Evolutionary conservation across 2,888 invertebrate species (phyloP), one percentile per base, ranked within the genome.

Genomic region (Leuctra nigra): DNA sequence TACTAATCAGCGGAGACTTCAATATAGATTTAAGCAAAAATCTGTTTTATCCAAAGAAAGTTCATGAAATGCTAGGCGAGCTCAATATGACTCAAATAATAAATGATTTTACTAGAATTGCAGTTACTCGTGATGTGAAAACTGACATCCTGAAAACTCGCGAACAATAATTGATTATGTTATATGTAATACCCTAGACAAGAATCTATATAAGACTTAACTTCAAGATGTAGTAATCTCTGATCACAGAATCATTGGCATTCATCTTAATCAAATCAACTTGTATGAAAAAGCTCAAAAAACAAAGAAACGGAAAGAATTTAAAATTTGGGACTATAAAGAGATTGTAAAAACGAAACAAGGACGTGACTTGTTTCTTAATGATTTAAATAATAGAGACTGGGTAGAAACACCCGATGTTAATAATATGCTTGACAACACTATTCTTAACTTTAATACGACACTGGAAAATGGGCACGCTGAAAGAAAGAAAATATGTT

Each of bases 81-180:
- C n/a, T 29, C 4, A 29, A 29, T 48, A 29, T 48, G 48, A 14
- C 33, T 29, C 48, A 48, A 16, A 16, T 48, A 3, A 33, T 48
- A 11, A 48, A 48, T 4, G 48, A 48, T 4, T 48, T 48, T 14
- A 48, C 48, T 29, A 48, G 48, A 29, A 48, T 48, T 29, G 48
- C 48, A 29, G 29, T 29, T 24, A 23, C 24, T 11, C 22, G 13
- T 24, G 24, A 23, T 47, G 14, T 16, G 18, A 48, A 29, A 9
- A 29, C 7, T 14, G 14, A 16, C 11, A 48, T 14, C n/a, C 4
- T 16, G 2, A 48, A 29, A 18, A 48, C 29, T 29, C 29, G n/a
- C 14, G 48, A 14, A 48, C 48, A 4, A 29, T 29, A 4, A 48
- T 48, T 48, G 48, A 46, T 24, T 46, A 23, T 46, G 24, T n/a